Percentiles rank a stretch among this genome's conserved stretches.
Conservation (phyloP, 1,140 invertebrate species). For the Teleopsis dalmanni region DNA sequence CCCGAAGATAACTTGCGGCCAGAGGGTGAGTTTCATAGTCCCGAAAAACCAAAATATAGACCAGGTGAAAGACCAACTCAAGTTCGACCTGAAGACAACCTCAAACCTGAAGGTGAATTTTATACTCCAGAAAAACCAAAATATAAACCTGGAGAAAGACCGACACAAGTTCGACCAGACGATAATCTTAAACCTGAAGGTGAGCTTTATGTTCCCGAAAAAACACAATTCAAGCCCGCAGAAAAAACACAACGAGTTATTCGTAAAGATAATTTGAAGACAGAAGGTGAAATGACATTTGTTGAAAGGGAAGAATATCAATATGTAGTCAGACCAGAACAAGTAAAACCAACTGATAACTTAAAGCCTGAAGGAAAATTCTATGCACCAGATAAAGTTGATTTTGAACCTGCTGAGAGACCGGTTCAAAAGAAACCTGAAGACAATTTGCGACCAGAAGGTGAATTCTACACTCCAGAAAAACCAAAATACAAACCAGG, state of each 20-base stretch:
- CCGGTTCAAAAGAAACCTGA: constrained; percentile 38
- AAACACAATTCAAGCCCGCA: constrained; percentile 36
- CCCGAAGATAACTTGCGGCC: constrained; percentile 53
- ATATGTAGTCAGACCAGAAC: constrained; percentile 46
- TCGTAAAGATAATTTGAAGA: constrained; percentile 49
- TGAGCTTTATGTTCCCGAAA: constrained; percentile 49
- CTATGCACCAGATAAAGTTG: constrained; percentile 45
- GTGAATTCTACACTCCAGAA: too few relatives aligned
- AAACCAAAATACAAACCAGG: too few relatives aligned
- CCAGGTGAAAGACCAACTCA: constrained; percentile 42
- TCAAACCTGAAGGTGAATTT: constrained; percentile 50
- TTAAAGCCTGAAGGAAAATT: constrained; percentile 53
- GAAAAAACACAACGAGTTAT: constrained; percentile 39
- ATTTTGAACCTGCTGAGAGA: constrained; percentile 46
- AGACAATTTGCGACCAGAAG: constrained; percentile 52
- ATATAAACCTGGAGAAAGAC: constrained; percentile 25
- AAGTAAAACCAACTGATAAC: constrained; percentile 47
- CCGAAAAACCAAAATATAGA: constrained; percentile 19
- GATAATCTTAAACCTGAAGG: constrained; percentile 55
- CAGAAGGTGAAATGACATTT: constrained; percentile 48
- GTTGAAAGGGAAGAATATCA: constrained; percentile 43
- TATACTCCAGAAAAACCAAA: constrained; percentile 39
- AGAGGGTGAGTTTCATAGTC: constrained; percentile 50
- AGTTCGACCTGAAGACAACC: constrained; percentile 42
- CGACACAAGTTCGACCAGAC: constrained; percentile 40